These are phyloP conservation scores for Notolepis coatsorum DNA, from an alignment of 2,797 vertebrate species.

Conservation along the genomic window DNA sequence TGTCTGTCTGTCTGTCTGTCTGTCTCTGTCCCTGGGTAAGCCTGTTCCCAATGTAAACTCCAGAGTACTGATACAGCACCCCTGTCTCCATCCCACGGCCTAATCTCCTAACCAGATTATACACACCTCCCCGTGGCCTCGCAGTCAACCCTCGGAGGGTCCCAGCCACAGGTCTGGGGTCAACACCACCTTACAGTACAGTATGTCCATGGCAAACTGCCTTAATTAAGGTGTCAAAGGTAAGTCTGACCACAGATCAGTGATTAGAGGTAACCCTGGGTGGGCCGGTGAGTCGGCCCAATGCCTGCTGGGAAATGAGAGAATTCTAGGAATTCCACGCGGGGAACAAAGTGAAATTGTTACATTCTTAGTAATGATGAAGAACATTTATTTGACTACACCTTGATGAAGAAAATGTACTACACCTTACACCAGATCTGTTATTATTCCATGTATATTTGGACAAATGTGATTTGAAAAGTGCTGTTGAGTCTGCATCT, in stretches of 20 bases:
- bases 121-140: conserved; percentile 7
- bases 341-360: not conserved
- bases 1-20: not conserved
- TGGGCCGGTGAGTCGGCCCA: not conserved
- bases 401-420: too few relatives aligned
- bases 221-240: conserved; percentile 19
- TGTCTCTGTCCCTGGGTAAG: not conserved
- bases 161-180: conserved; percentile 14
- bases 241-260: conserved; percentile 31
- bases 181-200: conserved; percentile 18
- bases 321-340: not conserved
- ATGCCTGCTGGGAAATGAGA: conserved; percentile 3
- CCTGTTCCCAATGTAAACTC: conserved; percentile 4
- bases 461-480: too few relatives aligned
- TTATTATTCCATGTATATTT: too few relatives aligned
- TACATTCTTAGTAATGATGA: not conserved
- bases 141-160: not conserved
- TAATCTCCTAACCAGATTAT: conserved; percentile 30
- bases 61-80: not conserved
- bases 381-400: not conserved
- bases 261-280: conserved; percentile 8
- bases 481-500: too few relatives aligned
- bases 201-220: conserved; percentile 1
- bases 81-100: not conserved
- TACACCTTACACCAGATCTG: too few relatives aligned